These are phyloP conservation scores for Amphipyra tragopoginis DNA, from an alignment of 2,888 invertebrate genomes.

Conservation along the genomic window DNA sequence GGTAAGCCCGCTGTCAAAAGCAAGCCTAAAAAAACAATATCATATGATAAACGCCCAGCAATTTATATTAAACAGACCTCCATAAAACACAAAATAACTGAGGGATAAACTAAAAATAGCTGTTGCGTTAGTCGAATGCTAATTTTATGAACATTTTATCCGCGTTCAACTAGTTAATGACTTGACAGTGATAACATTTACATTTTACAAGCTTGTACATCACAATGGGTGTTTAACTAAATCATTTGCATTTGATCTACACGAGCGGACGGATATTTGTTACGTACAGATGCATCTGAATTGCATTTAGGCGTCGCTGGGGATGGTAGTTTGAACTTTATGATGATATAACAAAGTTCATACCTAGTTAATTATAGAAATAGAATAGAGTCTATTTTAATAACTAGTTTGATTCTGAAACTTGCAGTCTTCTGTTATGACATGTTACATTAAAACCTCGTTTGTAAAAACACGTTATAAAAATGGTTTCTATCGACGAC, in stretches of 20 bases:
- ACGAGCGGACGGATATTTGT: conserved; percentile 41
- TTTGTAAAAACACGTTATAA: no score
- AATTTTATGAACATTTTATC: conserved; percentile 63
- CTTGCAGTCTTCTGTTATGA: no score
- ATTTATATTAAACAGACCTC: conserved; percentile 22
- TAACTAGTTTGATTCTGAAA: no score
- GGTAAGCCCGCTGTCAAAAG: conserved; percentile 12
- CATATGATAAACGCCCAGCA: conserved; percentile 26
- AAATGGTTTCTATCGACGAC: no score
- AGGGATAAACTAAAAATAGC: conserved; percentile 36
- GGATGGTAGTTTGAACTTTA: conserved; percentile 5
- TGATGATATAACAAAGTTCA: background rate
- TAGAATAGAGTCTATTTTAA: background rate
- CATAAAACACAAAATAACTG: conserved; percentile 30
- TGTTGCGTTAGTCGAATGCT: conserved; percentile 53
- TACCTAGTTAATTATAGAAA: background rate
- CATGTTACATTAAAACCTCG: no score
- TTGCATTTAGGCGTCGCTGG: conserved; percentile 29
- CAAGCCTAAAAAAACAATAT: conserved; percentile 22
- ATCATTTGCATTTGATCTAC: conserved; percentile 51
- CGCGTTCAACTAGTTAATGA: conserved; percentile 58
- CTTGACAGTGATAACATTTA: conserved; percentile 66
- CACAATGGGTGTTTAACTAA: conserved; percentile 38
- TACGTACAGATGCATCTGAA: conserved; percentile 47
- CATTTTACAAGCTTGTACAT: conserved; percentile 66